phyloP scores from a whole-genome alignment of 2,797 vertebrate species.

The Sphaeramia orbicularis region DNA sequence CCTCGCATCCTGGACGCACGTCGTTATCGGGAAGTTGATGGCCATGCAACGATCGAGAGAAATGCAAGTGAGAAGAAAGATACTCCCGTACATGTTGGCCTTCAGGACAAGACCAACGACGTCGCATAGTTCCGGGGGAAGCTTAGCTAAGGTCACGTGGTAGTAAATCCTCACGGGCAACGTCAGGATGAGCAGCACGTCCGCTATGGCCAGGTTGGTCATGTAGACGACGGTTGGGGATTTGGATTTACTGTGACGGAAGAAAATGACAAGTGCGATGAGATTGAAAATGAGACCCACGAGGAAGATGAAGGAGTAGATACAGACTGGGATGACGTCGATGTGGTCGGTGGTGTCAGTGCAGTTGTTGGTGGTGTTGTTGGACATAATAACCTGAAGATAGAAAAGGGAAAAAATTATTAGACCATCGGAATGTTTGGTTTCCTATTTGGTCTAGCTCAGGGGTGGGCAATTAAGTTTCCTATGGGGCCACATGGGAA shows the following conservation, averaged over 20 bases:
- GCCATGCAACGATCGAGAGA: slow-evolving; percentile 84
- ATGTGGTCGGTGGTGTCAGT: background rate
- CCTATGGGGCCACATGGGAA: too few species aligned
- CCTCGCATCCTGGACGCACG: slow-evolving; percentile 57
- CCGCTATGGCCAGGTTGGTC: slow-evolving; percentile 81
- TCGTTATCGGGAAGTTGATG: slow-evolving; percentile 78
- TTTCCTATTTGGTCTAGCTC: too few species aligned
- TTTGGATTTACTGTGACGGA: slow-evolving; percentile 46
- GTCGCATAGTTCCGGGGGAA: slow-evolving; percentile 52
- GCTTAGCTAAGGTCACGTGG: background rate
- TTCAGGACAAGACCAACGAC: slow-evolving; percentile 71
- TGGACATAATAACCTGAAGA: slow-evolving; percentile 36
- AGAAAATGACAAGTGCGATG: slow-evolving; percentile 76
- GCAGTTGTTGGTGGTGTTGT: background rate
- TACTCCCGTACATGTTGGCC: slow-evolving; percentile 87
- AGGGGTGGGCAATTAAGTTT: too few species aligned
- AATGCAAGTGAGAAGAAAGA: slow-evolving; percentile 82
- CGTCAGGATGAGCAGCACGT: slow-evolving; percentile 76
- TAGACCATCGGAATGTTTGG: too few species aligned
- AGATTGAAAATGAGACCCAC: slow-evolving; percentile 75
- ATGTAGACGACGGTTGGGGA: slow-evolving; percentile 84
- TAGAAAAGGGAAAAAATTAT: background rate
- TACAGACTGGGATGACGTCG: slow-evolving; percentile 32
- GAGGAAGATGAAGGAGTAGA: slow-evolving; percentile 67
- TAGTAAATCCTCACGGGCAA: slow-evolving; percentile 79